phyloP scores from a whole-genome alignment of 2,797 vertebrate genomes.

The Poecilia velifera region DNA sequence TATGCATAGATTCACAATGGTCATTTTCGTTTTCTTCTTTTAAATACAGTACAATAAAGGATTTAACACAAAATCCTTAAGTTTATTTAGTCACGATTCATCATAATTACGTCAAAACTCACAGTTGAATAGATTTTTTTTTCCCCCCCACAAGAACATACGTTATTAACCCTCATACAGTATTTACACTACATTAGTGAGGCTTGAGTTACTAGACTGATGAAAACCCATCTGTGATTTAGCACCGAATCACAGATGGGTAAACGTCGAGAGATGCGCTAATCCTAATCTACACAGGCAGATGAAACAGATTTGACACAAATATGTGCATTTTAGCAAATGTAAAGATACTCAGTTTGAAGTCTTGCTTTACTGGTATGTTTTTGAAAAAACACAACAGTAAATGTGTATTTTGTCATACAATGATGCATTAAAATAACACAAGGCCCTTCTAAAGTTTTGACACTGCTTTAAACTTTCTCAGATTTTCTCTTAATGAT shows the following conservation, averaged over 20 bases:
- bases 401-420: background rate
- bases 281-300: background rate
- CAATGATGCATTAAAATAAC: background rate
- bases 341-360: too few species aligned
- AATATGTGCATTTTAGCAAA: background rate
- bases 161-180: background rate
- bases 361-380: background rate
- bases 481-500: background rate
- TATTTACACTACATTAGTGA: background rate
- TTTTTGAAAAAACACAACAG: background rate
- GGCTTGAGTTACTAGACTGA: background rate
- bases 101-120: background rate
- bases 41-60: background rate
- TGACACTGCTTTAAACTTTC: background rate
- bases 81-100: background rate
- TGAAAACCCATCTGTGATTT: background rate
- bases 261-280: background rate
- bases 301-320: background rate
- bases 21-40: background rate
- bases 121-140: slow-evolving; percentile 4
- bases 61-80: background rate
- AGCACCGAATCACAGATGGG: background rate
- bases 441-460: background rate
- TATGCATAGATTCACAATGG: background rate
- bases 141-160: too few species aligned